phyloP scores from a whole-genome alignment of 2,797 vertebrate species.

The Rhyacichthys aspro region DNA sequence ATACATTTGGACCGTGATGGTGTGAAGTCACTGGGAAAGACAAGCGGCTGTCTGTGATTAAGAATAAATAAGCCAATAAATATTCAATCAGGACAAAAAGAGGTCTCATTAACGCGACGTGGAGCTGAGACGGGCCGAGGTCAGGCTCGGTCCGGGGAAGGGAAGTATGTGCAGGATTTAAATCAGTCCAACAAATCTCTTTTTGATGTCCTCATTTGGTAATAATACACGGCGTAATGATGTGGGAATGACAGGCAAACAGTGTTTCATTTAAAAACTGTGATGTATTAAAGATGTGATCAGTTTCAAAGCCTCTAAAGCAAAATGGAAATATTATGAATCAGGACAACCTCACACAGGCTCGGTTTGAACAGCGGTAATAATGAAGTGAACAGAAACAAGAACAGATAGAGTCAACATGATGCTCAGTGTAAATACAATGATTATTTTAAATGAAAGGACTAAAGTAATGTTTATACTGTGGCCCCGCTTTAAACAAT shows the following conservation, averaged over 20 bases:
- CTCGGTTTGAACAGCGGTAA: background rate
- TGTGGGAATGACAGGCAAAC: slow-evolving; percentile 28
- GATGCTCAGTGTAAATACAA: too few relatives aligned
- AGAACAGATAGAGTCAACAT: too few relatives aligned
- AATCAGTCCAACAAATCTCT: slow-evolving; percentile 41
- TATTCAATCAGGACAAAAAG: slow-evolving; percentile 73
- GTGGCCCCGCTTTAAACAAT: too few relatives aligned
- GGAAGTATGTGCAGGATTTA: slow-evolving; percentile 18
- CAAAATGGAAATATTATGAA: slow-evolving; percentile 33
- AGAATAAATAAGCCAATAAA: slow-evolving; percentile 80
- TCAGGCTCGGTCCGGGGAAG: slow-evolving; percentile 18
- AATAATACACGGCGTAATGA: slow-evolving; percentile 42
- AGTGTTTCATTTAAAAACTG: slow-evolving; percentile 20
- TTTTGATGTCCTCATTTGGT: slow-evolving; percentile 54
- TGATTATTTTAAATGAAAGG: too few relatives aligned
- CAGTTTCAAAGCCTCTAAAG: slow-evolving; percentile 26
- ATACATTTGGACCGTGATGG: slow-evolving; percentile 14
- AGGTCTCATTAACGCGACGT: slow-evolving; percentile 59
- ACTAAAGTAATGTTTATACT: too few relatives aligned
- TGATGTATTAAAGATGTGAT: slow-evolving; percentile 25
- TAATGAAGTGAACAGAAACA: too few relatives aligned
- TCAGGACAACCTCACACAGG: slow-evolving; percentile 9
- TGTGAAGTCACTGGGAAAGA: slow-evolving; percentile 39
- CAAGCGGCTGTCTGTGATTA: slow-evolving; percentile 69
- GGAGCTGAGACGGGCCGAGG: slow-evolving; percentile 20